phyloP scores from a whole-genome alignment of 92 coral and sea anemone genomes.

The Hydrozoanthus gracilis region DNA sequence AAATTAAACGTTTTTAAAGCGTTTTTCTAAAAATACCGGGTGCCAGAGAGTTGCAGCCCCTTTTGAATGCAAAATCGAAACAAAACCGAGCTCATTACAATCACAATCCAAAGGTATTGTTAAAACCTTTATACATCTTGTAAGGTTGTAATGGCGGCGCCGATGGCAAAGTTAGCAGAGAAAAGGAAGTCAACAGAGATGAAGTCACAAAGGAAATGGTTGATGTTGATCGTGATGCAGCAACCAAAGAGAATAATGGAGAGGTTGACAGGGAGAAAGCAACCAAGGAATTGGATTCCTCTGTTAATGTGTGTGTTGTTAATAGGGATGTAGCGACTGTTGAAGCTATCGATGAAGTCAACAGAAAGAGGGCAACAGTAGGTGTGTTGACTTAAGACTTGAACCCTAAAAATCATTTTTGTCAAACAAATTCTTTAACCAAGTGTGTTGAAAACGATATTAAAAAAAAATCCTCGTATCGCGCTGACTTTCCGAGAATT shows the following conservation, averaged over 20 bases:
- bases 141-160: neutral
- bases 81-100: too few relatives aligned
- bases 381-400: neutral
- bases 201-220: neutral
- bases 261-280: constrained; percentile 12
- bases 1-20: too few relatives aligned
- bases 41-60: too few relatives aligned
- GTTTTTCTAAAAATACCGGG: too few relatives aligned
- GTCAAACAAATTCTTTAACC: too few relatives aligned
- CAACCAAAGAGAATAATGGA: neutral
- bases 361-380: constrained; percentile 10
- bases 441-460: too few relatives aligned
- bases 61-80: too few relatives aligned
- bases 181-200: constrained; percentile 16
- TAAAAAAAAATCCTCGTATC: too few relatives aligned
- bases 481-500: too few relatives aligned
- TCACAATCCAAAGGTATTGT: too few relatives aligned
- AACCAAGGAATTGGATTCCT: neutral
- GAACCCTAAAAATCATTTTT: too few relatives aligned
- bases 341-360: neutral
- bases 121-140: too few relatives aligned
- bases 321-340: constrained; percentile 10
- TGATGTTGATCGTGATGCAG: constrained; percentile 12
- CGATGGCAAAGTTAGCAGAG: constrained; percentile 21
- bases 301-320: neutral